Evolutionary conservation across 2,113 vertebrate species (phyloP), one percentile per base, ranked within the genome.

Genomic region (Neotragus pygmaeus): DNA sequence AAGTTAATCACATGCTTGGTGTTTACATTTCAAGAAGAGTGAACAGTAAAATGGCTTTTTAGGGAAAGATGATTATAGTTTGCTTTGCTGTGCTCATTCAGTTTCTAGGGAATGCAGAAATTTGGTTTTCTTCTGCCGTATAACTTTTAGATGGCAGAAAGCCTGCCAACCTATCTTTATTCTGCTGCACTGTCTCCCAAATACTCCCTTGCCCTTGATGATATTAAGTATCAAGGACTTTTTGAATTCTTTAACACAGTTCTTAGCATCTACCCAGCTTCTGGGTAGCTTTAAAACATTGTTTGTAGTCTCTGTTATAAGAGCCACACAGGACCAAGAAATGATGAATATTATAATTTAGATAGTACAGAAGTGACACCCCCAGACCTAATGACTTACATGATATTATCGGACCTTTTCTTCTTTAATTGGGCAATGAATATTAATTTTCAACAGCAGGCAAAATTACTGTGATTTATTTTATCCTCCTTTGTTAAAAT

Each of bases 291-390:
- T 27, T 90, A 66, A 92, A 78, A 94, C 80, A 58, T 30, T 88
- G 80, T 97, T 92, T 93, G 7, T 49, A 83, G 9, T 88, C 13
- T 86, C 73, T 11, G 23, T 87, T 91, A 30, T 64, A 96, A 73
- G 70, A 90, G 12, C 16, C 75, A 95, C 57, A 9, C 33, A 82
- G 36, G 64, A 89, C 28, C 64, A 49, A 73, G 28, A 95, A 92
- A 88, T 92, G 47, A 96, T 88, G 33, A 88, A 82, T 88, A 47
- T 93, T 91, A 81, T 78, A 91, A 98, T 97, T 97, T 96, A 92
- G 58, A 39, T 66, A 16, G 36, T 89, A 89, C 19, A 88, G 64
- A 96, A 96, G 27, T 95, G 92, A 57, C 49, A 95, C 43, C 11
- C 70, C 82, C 53, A n/a, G 7, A 14, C 4, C 77, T 97, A 96